Base-by-base conservation (phyloP, 1,140 invertebrate genomes). In the Platorchestia sp. region DNA sequence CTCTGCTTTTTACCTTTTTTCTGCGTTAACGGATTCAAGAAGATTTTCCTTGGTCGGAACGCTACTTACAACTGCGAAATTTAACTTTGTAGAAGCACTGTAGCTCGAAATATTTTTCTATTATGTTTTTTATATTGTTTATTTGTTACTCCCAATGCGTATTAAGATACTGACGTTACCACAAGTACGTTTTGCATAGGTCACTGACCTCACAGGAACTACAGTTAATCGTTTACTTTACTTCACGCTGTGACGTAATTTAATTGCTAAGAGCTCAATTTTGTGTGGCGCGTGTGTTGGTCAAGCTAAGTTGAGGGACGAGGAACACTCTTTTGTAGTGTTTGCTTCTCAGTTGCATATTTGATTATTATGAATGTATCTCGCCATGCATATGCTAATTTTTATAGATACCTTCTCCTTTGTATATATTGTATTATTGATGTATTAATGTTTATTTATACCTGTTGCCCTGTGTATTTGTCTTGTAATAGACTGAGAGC, bases 371-470 rank as follows among this genome's bases (percentile, higher is more conserved):
- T 19, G 27, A 75, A 75, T 36, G 59, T 27, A 3, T 75, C 19
- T 75, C 27, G 10, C 59, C 59, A 75, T 19, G 36, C 59, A 36
- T 75, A 19, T 75, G 36, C 59, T 1, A 36, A 75, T 75, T 22
- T 75, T 75, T 10, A 51, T 51, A 51, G 1, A 10, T 75, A 75
- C 36, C 27, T 75, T 89, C 87, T 1, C 87, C 16, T 7, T 10
- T 89, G 87, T 89, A 89, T 36, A 89, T 89, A 42, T 41, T 89
- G 87, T 89, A 89, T 42, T 16, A 42, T 89, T 89, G 87, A 89
- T 89, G 87, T 89, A 89, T 89, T 89, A 89, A 89, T 89, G 87
- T 89, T 75, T 89, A 89, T 89, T 89, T 89, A 89, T 89, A 89
- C 87, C 59, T 75, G 87, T 89, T 89, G 41, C 87, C 42, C 87